Percentiles rank a stretch among this genome's conserved stretches.
Evolutionary conservation across 2,888 invertebrate genomes (phyloP).

Genomic region (Pseudanteris insignis): DNA sequence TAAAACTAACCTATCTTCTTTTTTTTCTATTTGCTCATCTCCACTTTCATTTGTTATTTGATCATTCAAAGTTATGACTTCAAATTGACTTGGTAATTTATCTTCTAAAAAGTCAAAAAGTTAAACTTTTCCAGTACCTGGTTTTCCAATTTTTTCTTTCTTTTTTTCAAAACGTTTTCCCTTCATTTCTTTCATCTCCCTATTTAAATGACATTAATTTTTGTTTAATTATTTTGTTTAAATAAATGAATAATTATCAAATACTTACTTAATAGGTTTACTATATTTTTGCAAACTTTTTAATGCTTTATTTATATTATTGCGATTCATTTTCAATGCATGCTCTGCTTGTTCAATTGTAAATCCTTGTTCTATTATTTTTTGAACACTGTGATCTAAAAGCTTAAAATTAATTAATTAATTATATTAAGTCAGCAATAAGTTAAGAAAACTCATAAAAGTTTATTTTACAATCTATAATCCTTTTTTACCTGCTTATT

Average conservation of each 20-base stretch:
- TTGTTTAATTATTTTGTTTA: too few species aligned
- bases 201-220: conserved; percentile 1
- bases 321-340: conserved; percentile 76
- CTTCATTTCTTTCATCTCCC: conserved; percentile 68
- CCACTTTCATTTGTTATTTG: too few species aligned
- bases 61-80: conserved; percentile 67
- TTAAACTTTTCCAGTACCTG: conserved; percentile 79
- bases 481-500: conserved; percentile 66
- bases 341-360: conserved; percentile 79
- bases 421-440: too few species aligned
- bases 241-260: too few species aligned
- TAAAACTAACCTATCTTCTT: too few species aligned
- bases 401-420: too few species aligned
- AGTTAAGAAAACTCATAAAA: too few species aligned
- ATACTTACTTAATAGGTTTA: conserved; percentile 14
- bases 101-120: conserved; percentile 85
- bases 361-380: conserved; percentile 83
- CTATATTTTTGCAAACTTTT: conserved; percentile 71
- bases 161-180: conserved; percentile 61
- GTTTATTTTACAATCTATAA: too few species aligned
- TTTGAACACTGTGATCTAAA: conserved; percentile 79
- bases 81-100: conserved; percentile 73
- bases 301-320: conserved; percentile 79
- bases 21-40: too few species aligned
- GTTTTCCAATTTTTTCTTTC: conserved; percentile 74